Evolutionary conservation across 37 sponge, comb jelly and placozoan genomes (phyloP).

Genomic region (Chondrilla cf. caribensis): DNA sequence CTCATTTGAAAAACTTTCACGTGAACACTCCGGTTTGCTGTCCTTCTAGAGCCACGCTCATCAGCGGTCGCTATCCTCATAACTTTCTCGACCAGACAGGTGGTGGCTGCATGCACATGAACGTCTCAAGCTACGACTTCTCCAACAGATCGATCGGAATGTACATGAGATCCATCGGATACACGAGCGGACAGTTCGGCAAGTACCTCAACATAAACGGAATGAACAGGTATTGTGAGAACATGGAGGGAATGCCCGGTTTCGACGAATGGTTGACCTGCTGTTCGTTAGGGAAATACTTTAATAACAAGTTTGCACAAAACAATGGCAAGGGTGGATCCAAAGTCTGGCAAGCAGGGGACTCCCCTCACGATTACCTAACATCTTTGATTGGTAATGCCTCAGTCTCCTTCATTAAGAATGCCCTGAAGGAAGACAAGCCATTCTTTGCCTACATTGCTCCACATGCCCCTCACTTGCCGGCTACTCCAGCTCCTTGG

Average conservation of each 20-base stretch:
- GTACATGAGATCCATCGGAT: slow-evolving; percentile 50
- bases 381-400: slow-evolving; percentile 70
- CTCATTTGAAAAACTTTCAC: slow-evolving; percentile 51
- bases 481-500: slow-evolving; percentile 83
- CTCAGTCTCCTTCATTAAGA: slow-evolving; percentile 41
- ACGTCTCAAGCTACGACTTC: slow-evolving; percentile 40
- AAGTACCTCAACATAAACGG: slow-evolving; percentile 53
- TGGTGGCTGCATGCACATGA: slow-evolving; percentile 62
- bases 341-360: slow-evolving; percentile 22
- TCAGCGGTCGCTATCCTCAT: slow-evolving; percentile 68
- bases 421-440: slow-evolving; percentile 15
- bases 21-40: slow-evolving; percentile 84
- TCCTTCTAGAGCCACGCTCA: slow-evolving; percentile 63
- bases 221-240: slow-evolving; percentile 29
- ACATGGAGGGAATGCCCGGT: slow-evolving; percentile 36
- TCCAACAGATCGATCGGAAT: slow-evolving; percentile 39
- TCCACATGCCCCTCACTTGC: slow-evolving; percentile 79
- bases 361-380: slow-evolving; percentile 47
- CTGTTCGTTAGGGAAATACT: slow-evolving; percentile 62
- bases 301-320: slow-evolving; percentile 35
- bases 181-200: slow-evolving; percentile 71
- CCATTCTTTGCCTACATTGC: slow-evolving; percentile 81
- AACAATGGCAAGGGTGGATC: slow-evolving; percentile 12
- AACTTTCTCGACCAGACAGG: slow-evolving; percentile 38
- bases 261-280: slow-evolving; percentile 52